These are phyloP conservation scores for Ecliptopera silaceata DNA, from an alignment of 2,888 invertebrate species.

Conservation along the genomic window DNA sequence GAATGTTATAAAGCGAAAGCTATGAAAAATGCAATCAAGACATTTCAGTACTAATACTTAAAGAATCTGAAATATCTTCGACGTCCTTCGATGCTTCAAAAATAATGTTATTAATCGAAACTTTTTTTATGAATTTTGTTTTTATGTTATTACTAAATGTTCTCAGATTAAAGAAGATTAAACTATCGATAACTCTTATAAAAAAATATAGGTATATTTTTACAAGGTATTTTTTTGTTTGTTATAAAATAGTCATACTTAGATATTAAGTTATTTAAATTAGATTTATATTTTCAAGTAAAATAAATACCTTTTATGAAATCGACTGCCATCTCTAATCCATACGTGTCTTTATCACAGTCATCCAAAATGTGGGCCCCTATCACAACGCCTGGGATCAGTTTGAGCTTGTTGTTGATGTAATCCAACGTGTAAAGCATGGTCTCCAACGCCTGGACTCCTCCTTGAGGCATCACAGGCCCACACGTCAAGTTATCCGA, in stretches of 20 bases:
- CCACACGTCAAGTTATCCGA: constrained; percentile 95
- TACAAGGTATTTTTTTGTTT: too few relatives aligned
- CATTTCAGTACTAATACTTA: constrained; percentile 1
- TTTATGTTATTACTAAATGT: background rate
- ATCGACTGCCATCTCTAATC: constrained; percentile 97
- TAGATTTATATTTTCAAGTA: too few relatives aligned
- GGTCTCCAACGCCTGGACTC: constrained; percentile 93
- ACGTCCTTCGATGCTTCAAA: background rate
- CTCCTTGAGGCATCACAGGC: constrained; percentile 96
- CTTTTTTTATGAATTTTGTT: constrained; percentile 4
- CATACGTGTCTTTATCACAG: constrained; percentile 98
- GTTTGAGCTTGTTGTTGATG: constrained; percentile 85
- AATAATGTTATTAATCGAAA: background rate
- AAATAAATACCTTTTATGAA: constrained; percentile 96
- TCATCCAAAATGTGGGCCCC: constrained; percentile 96
- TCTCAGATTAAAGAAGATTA: too few relatives aligned
- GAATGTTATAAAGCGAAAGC: constrained; percentile 5
- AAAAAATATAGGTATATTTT: background rate
- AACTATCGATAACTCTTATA: too few relatives aligned
- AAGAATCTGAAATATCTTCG: constrained; percentile 11
- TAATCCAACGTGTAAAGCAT: constrained; percentile 96
- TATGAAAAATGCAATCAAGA: constrained; percentile 18
- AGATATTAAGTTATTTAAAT: too few relatives aligned
- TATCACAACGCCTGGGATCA: constrained; percentile 90
- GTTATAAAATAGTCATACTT: too few relatives aligned